Percentiles rank a stretch among this genome's conserved stretches.
Evolutionary conservation across 2,888 invertebrate species (phyloP).

Genomic region (Pogonocherus hispidulus): DNA sequence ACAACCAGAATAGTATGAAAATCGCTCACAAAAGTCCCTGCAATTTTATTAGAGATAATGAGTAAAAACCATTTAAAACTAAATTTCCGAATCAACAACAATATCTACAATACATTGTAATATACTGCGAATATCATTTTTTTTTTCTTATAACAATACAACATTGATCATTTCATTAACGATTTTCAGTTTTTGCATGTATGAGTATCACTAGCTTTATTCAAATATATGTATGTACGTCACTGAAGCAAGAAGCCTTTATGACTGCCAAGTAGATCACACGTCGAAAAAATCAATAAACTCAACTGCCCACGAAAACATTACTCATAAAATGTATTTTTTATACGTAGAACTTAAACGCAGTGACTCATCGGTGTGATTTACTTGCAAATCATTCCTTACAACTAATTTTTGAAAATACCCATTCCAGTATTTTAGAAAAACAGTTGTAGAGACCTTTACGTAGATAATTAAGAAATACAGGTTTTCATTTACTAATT

Average conservation of each 20-base stretch:
- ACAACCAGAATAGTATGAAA: slow-evolving; percentile 33
- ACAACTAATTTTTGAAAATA: slow-evolving; percentile 33
- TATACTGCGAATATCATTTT: slow-evolving; percentile 69
- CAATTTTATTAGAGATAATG: slow-evolving; percentile 50
- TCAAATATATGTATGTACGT: slow-evolving; percentile 60
- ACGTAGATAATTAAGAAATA: slow-evolving; percentile 47
- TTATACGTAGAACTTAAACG: not conserved
- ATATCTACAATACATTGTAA: slow-evolving; percentile 68
- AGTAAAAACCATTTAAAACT: slow-evolving; percentile 57
- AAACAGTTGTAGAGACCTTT: slow-evolving; percentile 41
- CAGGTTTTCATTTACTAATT: slow-evolving; percentile 49
- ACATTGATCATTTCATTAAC: slow-evolving; percentile 77
- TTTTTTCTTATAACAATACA: slow-evolving; percentile 73
- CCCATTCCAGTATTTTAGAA: slow-evolving; percentile 28
- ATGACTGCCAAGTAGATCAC: slow-evolving; percentile 40
- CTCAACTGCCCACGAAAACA: slow-evolving; percentile 3
- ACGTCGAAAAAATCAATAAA: slow-evolving; percentile 17
- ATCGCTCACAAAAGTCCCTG: slow-evolving; percentile 38
- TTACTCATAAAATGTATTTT: not conserved
- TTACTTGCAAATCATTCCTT: slow-evolving; percentile 30
- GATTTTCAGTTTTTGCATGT: slow-evolving; percentile 67
- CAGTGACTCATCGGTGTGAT: slow-evolving; percentile 4
- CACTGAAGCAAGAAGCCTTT: slow-evolving; percentile 62
- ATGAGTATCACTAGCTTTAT: slow-evolving; percentile 66
- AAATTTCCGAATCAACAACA: slow-evolving; percentile 64